Conservation (phyloP, 1,140 invertebrate species). For the Drosophila sproati region DNA sequence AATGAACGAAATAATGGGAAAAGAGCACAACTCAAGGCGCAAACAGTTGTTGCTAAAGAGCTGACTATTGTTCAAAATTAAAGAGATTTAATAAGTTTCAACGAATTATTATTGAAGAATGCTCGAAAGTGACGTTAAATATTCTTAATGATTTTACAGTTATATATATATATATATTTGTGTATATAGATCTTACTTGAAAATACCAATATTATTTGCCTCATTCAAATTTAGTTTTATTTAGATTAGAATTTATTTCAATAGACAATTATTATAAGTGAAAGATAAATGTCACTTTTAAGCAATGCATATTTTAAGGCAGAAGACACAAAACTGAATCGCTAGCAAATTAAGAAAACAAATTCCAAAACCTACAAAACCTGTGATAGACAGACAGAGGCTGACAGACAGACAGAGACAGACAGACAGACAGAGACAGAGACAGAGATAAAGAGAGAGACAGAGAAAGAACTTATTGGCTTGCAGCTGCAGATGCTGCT, state of each 20-base stretch:
- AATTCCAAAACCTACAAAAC: slow-evolving; percentile 18
- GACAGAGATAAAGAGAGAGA: background rate
- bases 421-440: background rate
- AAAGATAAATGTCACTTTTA: slow-evolving; percentile 3
- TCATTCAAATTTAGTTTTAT: too few relatives aligned
- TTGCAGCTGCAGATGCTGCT: slow-evolving; percentile 59
- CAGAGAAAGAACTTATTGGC: background rate
- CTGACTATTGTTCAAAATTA: too few relatives aligned
- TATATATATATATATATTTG: too few relatives aligned
- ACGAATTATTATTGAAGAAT: too few relatives aligned
- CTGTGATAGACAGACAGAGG: background rate
- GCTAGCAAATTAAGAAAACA: slow-evolving; percentile 39
- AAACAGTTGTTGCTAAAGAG: background rate
- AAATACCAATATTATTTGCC: too few relatives aligned
- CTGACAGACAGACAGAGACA: background rate
- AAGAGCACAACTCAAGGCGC: background rate
- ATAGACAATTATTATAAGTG: background rate
- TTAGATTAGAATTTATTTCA: too few relatives aligned
- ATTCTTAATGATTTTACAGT: too few relatives aligned
- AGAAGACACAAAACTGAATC: slow-evolving; percentile 23
- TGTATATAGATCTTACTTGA: too few relatives aligned
- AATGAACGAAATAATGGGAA: background rate
- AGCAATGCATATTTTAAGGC: slow-evolving; percentile 10
- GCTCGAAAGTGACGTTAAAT: too few relatives aligned
- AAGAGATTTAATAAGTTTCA: too few relatives aligned